Percentiles rank a stretch among this genome's conserved stretches.
Evolutionary conservation across 2,888 invertebrate genomes (phyloP).

Genomic region (Drosophila histrio): DNA sequence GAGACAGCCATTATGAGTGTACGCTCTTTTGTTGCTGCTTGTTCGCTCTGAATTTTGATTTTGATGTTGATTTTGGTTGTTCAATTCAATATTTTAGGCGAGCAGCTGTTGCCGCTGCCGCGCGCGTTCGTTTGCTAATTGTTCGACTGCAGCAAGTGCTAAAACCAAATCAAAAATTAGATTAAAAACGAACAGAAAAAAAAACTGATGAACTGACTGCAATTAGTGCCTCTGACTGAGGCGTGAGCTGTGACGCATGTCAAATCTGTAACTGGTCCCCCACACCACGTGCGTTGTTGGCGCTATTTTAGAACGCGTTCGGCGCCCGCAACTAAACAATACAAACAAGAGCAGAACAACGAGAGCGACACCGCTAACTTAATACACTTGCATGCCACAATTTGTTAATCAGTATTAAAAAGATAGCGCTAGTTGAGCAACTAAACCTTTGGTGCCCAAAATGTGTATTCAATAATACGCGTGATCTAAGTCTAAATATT

Average conservation of each 20-base stretch:
- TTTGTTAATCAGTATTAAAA: not conserved
- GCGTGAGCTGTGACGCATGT: constrained; percentile 57
- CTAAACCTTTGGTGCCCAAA: no score
- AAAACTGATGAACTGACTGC: constrained; percentile 31
- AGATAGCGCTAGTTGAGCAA: no score
- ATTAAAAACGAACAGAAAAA: not conserved
- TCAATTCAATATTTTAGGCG: constrained; percentile 62
- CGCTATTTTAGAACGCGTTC: constrained; percentile 44
- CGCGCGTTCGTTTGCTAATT: constrained; percentile 41
- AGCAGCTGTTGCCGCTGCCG: constrained; percentile 40
- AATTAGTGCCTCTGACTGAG: constrained; percentile 48
- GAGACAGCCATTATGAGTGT: constrained; percentile 27
- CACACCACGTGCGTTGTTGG: constrained; percentile 35
- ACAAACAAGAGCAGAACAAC: constrained; percentile 6
- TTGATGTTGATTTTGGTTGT: constrained; percentile 41
- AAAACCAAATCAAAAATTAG: constrained; percentile 26
- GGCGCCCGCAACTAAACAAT: constrained; percentile 46
- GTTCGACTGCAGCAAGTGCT: constrained; percentile 46
- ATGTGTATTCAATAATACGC: no score
- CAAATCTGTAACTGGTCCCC: constrained; percentile 52
- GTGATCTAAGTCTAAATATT: no score
- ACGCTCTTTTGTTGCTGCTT: constrained; percentile 33
- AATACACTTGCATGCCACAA: constrained; percentile 31
- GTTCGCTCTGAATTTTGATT: constrained; percentile 54
- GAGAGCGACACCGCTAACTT: not conserved